Conservation (phyloP, 2,797 vertebrate species). For the Somateria mollissima region DNA sequence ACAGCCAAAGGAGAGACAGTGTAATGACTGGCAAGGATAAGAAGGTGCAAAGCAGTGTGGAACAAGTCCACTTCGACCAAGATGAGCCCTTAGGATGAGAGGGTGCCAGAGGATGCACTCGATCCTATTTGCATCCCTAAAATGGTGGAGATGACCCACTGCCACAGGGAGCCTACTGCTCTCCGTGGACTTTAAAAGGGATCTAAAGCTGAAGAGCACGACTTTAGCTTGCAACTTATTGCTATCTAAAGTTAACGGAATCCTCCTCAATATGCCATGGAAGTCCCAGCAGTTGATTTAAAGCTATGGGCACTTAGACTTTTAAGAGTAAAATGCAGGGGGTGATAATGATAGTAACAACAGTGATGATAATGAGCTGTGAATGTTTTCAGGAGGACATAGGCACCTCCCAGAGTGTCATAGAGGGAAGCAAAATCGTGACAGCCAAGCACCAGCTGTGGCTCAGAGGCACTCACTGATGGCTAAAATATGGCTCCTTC, state of each 20-base stretch:
- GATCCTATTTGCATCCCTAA: too few species aligned
- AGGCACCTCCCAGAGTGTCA: not conserved
- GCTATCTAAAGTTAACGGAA: not conserved
- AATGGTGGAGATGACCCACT: not conserved
- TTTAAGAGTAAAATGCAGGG: not conserved
- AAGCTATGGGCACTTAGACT: not conserved
- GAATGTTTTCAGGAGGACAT: not conserved
- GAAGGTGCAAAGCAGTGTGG: not conserved
- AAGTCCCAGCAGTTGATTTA: not conserved
- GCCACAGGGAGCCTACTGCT: not conserved
- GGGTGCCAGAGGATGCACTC: not conserved
- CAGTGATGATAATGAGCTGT: rapidly evolving
- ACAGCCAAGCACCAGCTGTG: rapidly evolving
- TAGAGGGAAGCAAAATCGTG: not conserved
- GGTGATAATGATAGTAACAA: not conserved
- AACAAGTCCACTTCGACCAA: not conserved
- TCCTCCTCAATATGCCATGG: rapidly evolving
- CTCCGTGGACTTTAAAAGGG: rapidly evolving
- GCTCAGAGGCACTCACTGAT: not conserved
- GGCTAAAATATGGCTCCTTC: not conserved
- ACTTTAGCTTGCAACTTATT: not conserved
- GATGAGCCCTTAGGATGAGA: not conserved
- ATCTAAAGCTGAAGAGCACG: rapidly evolving
- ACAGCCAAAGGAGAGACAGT: not conserved
- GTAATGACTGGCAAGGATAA: rapidly evolving